Evolutionary conservation across 2,797 vertebrate genomes (phyloP).

Genomic region (Kryptopterus vitreolus): DNA sequence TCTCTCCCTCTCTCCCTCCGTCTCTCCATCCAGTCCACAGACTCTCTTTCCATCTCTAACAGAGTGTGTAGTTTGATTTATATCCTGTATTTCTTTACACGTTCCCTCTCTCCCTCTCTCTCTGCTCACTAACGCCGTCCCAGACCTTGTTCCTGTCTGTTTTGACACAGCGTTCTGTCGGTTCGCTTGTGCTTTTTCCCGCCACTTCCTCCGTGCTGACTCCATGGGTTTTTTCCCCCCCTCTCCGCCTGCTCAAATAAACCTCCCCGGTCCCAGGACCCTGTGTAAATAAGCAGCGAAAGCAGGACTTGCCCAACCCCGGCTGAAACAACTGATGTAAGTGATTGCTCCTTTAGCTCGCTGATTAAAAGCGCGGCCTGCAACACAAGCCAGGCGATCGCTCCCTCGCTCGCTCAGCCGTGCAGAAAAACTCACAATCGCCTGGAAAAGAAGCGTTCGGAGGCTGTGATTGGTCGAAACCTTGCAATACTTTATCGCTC

Average conservation of each 20-base stretch:
- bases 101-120: neutral
- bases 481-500: constrained; percentile 19
- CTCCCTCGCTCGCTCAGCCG: constrained; percentile 70
- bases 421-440: constrained; percentile 55
- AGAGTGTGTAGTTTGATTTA: neutral
- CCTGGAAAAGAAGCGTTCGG: constrained; percentile 35
- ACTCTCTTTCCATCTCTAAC: neutral
- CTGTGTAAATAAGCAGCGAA: constrained; percentile 75
- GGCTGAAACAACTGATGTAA: constrained; percentile 64
- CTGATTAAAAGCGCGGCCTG: constrained; percentile 74
- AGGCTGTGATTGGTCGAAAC: constrained; percentile 41
- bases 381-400: constrained; percentile 64
- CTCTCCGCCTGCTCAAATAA: constrained; percentile 76
- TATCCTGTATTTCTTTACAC: constrained; percentile 6
- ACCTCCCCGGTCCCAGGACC: constrained; percentile 65
- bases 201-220: constrained; percentile 57
- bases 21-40: neutral
- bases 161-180: constrained; percentile 26
- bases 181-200: constrained; percentile 30
- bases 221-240: constrained; percentile 72
- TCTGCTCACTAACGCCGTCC: constrained; percentile 15
- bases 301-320: constrained; percentile 51
- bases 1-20: neutral
- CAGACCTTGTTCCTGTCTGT: constrained; percentile 19
- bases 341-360: constrained; percentile 70